phyloP scores from a whole-genome alignment of 2,888 invertebrate genomes.

The Agonopterix arenella region DNA sequence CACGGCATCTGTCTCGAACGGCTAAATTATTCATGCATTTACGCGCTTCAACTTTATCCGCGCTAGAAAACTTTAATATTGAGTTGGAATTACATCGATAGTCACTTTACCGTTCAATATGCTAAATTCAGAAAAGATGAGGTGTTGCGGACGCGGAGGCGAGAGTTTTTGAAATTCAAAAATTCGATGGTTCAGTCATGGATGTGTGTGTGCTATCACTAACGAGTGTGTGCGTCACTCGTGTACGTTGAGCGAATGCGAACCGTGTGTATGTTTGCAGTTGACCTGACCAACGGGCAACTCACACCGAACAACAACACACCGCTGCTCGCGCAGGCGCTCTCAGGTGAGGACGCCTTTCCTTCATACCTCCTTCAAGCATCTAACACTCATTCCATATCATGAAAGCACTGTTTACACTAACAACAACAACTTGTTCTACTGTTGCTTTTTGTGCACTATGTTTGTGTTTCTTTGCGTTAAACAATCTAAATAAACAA shows the following conservation, averaged over 20 bases:
- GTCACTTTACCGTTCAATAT: conserved; percentile 60
- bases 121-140: conserved; percentile 49
- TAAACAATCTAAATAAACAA: no score
- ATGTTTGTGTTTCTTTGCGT: conserved; percentile 1
- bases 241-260: conserved; percentile 72
- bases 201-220: conserved; percentile 54
- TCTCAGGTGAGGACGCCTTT: conserved; percentile 86
- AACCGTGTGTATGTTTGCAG: conserved; percentile 85
- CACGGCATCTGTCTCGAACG: conserved; percentile 62
- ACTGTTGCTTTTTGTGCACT: conserved; percentile 14
- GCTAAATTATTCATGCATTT: conserved; percentile 73
- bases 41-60: conserved; percentile 61
- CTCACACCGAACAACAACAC: conserved; percentile 97
- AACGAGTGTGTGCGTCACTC: conserved; percentile 54
- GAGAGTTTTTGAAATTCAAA: conserved; percentile 32
- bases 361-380: conserved; percentile 13
- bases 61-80: conserved; percentile 54
- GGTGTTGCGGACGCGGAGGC: conserved; percentile 29
- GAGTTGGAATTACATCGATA: conserved; percentile 62
- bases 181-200: conserved; percentile 71
- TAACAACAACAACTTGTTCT: conserved; percentile 1
- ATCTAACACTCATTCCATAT: neutral
- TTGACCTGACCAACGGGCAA: conserved; percentile 97
- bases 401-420: neutral
- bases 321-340: conserved; percentile 95